Base-by-base conservation (phyloP, 2,888 invertebrate genomes). In the Camponotus fellah region DNA sequence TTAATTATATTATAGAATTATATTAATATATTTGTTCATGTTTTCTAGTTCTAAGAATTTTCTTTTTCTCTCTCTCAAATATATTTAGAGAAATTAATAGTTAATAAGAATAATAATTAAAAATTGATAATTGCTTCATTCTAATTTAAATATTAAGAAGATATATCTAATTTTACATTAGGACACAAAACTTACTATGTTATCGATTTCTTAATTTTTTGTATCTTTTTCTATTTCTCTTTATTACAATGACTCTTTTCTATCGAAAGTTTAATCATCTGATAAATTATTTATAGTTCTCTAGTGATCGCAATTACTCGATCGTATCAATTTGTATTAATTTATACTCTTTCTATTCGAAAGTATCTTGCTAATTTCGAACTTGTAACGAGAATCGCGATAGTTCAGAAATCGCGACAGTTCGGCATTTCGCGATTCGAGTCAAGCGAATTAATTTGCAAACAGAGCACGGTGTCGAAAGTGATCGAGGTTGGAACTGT, bases 391-490 rank as follows among this genome's bases (percentile, higher is more conserved):
- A 43, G 12, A 34, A 40, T 43, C 66, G 53, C 21, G 46, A 4
- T 4, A 56, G 69, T 77, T 77, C n/a, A 21, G 34, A 21, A 46
- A 26, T 58, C 74, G 74, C 37, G 56, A 14, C 21, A 34, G 60
- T 79, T 79, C 17, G 79, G 75, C 14, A 60, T 79, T 79, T 72
- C 58, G 79, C 58, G 58, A 74, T 34, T 72, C 26, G 49, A 71
- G 76, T 69, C 53, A 58, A 58, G 60, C 60, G 79, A 74, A 79
- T 79, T 79, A 79, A 79, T 79, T 79, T 79, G 79, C 74, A 79
- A 79, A 79, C 75, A 79, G 58, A 21, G 34, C 79, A 79, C 79
- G 79, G 58, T 79, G 58, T 46, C 58, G 77, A 71, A 58, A 58
- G 77, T 74, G 77, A 79, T 79, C 77, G 79, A 79, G 75, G 58